phyloP scores from a whole-genome alignment of 2,113 vertebrate species.

The Spea multiplicata region DNA sequence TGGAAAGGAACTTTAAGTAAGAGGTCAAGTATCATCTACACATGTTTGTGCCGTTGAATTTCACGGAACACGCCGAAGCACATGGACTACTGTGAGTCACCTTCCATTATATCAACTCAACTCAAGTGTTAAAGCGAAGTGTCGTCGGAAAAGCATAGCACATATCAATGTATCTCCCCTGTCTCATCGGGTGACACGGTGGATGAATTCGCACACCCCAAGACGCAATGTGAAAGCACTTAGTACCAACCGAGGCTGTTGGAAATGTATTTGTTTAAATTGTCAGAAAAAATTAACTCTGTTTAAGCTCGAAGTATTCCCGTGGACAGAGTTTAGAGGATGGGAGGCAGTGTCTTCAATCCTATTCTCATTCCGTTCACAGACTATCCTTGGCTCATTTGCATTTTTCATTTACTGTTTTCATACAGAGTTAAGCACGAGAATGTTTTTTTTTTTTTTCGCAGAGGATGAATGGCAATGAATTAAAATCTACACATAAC shows the following conservation, averaged over 20 bases:
- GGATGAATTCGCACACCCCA: constrained; percentile 32
- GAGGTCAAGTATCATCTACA: constrained; percentile 4
- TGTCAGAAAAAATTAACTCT: constrained; percentile 45
- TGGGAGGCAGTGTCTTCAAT: constrained; percentile 6
- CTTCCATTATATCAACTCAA: constrained; percentile 28
- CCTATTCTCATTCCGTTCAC: neutral
- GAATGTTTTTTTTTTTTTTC: too few species aligned
- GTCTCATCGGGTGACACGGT: constrained; percentile 36
- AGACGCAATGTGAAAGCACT: constrained; percentile 45
- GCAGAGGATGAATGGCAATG: too few species aligned
- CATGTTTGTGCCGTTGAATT: constrained; percentile 11
- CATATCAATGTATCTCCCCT: constrained; percentile 14
- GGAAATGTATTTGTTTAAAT: constrained; percentile 44
- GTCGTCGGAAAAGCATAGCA: neutral
- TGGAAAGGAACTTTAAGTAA: neutral
- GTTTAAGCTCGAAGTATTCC: constrained; percentile 6
- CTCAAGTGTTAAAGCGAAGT: constrained; percentile 24
- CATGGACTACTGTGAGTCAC: constrained; percentile 28
- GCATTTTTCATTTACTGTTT: too few species aligned
- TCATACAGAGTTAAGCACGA: too few species aligned
- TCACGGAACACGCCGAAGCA: constrained; percentile 4
- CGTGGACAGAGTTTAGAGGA: neutral
- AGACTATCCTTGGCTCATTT: neutral
- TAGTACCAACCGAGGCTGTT: constrained; percentile 33
- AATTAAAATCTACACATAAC: too few species aligned